Base-by-base conservation (phyloP, 2,113 vertebrate species). In the Burhinus bistriatus region DNA sequence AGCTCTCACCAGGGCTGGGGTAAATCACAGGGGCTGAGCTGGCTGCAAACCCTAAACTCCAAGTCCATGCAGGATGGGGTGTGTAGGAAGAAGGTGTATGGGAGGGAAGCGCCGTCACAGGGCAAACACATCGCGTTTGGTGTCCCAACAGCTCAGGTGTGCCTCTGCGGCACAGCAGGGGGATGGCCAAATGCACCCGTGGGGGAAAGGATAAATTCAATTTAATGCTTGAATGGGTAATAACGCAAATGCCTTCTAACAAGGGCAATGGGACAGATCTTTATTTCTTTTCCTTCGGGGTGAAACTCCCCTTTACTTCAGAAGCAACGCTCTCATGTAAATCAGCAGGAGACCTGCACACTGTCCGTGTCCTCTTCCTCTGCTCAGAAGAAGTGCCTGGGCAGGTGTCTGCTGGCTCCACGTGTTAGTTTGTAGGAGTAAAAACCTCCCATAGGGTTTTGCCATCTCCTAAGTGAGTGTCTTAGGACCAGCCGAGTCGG, bases 331-430 rank as follows among this genome's bases (percentile, higher is more conserved):
- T 13, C 12, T 66, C 10, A 0, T 52, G 26, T 29, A 52, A 78
- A 82, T 15, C 0, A 0, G 11, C 49, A 36, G 22, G 23, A 38
- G 30, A 84, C 21, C 44, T 57, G 15, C 0, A 0, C 13, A 3
- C 27, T 66, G 52, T 9, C 14, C 1, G 1, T 18, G 11, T 20
- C 59, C 30, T 54, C 32, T 5, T 47, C 51, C 69, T 73, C 64
- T 84, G 11, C 36, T 59, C 36, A 32, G 22, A 23, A 3, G 1
- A 23, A 2, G 1, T 34, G 22, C 27, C 38, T 6, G 34, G 59
- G 7, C 29, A 59, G 32, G 9, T 38, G 9, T 62, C 34, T 21
- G 6, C 21, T 26, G n/a, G 3, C 9, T 84, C 44, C 69, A 17
- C 0, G 0, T 9, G 5, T 21, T 34, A 4, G 1, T 51, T 58